Conservation (phyloP, 2,888 invertebrate species). For the Epistrophe eligans region DNA sequence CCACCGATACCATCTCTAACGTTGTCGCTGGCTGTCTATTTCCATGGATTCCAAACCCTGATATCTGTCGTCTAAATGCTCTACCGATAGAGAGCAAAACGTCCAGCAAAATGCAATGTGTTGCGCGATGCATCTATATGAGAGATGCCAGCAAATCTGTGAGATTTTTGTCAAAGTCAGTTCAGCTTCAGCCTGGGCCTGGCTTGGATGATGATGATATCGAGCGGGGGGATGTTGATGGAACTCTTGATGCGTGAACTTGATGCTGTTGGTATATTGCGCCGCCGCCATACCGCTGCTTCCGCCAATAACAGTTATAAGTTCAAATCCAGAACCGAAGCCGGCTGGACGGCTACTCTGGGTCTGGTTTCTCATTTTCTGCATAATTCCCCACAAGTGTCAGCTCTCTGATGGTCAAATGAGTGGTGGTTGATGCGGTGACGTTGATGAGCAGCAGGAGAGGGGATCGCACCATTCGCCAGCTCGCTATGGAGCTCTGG, state of each 20-base stretch:
- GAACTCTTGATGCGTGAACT: constrained; percentile 68
- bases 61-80: constrained; percentile 61
- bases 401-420: constrained; percentile 64
- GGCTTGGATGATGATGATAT: neutral
- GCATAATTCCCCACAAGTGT: constrained; percentile 61
- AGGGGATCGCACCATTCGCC: neutral
- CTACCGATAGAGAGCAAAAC: constrained; percentile 33
- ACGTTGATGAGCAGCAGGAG: constrained; percentile 42
- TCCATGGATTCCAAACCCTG: constrained; percentile 56
- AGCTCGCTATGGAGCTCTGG: neutral
- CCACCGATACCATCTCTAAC: neutral
- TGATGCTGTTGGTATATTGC: constrained; percentile 40
- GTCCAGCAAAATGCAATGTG: constrained; percentile 11
- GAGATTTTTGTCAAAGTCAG: constrained; percentile 70
- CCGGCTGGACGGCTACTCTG: constrained; percentile 67
- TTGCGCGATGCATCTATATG: constrained; percentile 33
- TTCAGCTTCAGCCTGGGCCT: constrained; percentile 15
- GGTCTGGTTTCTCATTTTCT: constrained; percentile 71
- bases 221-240: neutral
- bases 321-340: constrained; percentile 71
- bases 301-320: constrained; percentile 66
- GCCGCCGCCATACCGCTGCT: constrained; percentile 8
- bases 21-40: constrained; percentile 44
- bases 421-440: constrained; percentile 37
- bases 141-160: constrained; percentile 20